Base-by-base conservation (phyloP, 2,113 vertebrate species). In the Gopherus evgoodei region DNA sequence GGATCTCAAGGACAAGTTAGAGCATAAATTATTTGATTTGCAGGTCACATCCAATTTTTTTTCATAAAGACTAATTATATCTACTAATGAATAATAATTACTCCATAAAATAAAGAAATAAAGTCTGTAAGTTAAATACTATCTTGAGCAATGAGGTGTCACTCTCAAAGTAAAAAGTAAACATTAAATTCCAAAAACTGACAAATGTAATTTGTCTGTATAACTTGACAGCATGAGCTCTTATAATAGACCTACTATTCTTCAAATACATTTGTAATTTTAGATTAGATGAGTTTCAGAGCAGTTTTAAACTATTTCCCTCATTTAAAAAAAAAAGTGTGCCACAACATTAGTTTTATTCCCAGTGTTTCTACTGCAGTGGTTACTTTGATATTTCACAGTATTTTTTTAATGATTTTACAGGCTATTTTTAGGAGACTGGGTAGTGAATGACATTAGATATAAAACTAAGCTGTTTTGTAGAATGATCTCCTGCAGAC, bases 61-160 rank as follows among this genome's bases (percentile, higher is more conserved):
- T 97, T 97, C 96, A 97, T 95, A 97, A 98, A 97, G 98, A 97
- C 96, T 98, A 98, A 97, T 87, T 97, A 97, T 97, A 97, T 96
- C 97, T 96, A 97, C 97, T 98, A 98, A 98, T 98, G 98, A 98
- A 98, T 98, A 98, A 98, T 98, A 98, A 98, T 98, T 97, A 98
- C 97, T 98, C 97, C 96, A 98, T 98, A 98, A 98, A 98, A 98
- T 97, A 98, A 97, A 87, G 88, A 94, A 56, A 91, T 56, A 49
- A 87, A 91, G 59, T 57, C 81, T 86, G 86, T 97, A 95, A 78
- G 89, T n/a, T 62, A 98, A 97, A 98, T 98, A 96, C 93, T 98
- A 97, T 98, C 98, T 96, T 94, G 90, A 76, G 75, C 42, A 59
- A 93, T 83, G 93, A 96, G 84, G 93, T 91, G 86, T 94, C 90